These are phyloP conservation scores for Xenotilapia longispinis DNA, from an alignment of 2,113 vertebrate genomes.

Conservation along the genomic window DNA sequence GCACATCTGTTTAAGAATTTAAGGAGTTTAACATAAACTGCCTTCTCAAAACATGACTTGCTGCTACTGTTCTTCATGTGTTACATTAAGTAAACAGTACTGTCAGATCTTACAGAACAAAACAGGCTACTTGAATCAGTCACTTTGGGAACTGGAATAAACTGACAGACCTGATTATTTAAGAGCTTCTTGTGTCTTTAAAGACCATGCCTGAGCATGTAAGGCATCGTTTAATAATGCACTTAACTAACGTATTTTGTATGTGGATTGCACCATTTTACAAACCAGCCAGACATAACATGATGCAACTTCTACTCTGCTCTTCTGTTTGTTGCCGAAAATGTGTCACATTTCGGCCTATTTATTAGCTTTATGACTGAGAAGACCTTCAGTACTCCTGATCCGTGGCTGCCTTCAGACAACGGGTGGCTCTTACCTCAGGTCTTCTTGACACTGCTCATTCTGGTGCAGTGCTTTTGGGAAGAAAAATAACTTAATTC, in stretches of 20 bases:
- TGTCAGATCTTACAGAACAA: not conserved
- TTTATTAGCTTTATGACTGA: not conserved
- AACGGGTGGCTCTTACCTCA: not conserved
- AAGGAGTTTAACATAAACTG: not conserved
- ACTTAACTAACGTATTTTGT: not conserved
- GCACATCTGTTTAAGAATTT: accelerated
- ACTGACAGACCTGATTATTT: not conserved
- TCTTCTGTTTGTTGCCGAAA: not conserved
- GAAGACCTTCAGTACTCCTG: not conserved
- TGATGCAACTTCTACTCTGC: not conserved
- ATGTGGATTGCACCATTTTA: not conserved
- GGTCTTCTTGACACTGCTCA: not conserved
- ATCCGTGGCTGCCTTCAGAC: not conserved
- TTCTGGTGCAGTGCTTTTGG: not conserved
- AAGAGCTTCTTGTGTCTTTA: not conserved
- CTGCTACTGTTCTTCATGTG: not conserved
- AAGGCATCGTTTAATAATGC: accelerated
- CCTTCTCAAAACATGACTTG: not conserved
- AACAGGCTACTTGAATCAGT: not conserved
- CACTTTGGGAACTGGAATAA: not conserved
- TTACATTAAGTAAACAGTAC: not conserved
- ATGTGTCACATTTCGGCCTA: not conserved
- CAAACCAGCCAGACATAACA: not conserved
- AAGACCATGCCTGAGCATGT: not conserved
- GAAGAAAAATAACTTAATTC: not conserved